Evolutionary conservation across 2,797 vertebrate genomes (phyloP).

Genomic region (Zonotrichia albicollis): DNA sequence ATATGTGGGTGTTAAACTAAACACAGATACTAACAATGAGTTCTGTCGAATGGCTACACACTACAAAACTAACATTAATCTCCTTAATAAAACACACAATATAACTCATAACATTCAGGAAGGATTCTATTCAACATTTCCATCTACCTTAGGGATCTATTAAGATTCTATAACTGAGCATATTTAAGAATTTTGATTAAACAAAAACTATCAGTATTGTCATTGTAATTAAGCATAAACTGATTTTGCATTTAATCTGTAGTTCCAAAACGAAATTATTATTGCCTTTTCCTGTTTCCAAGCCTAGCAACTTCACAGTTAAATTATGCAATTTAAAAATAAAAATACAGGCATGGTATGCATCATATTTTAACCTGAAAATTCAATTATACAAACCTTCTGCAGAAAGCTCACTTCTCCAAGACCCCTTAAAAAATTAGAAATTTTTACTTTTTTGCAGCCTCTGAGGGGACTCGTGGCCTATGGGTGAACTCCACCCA

Average conservation of each 20-base stretch:
- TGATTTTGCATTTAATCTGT: not conserved
- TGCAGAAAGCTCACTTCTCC: not conserved
- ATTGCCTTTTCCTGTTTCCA: not conserved
- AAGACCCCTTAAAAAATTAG: not conserved
- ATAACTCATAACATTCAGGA: not conserved
- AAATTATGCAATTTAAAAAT: not conserved
- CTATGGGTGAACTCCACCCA: accelerated
- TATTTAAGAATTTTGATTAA: not conserved
- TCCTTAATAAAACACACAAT: not conserved
- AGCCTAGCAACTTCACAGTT: not conserved
- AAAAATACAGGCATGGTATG: not conserved
- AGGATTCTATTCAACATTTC: not conserved
- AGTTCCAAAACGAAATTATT: not conserved
- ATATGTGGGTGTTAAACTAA: not conserved
- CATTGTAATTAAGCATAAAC: not conserved
- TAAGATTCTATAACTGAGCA: not conserved
- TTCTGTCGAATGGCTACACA: not conserved
- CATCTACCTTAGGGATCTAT: not conserved
- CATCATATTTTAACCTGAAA: not conserved
- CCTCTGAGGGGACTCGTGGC: not conserved
- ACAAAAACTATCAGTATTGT: not conserved
- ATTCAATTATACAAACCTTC: not conserved
- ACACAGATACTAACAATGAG: not conserved
- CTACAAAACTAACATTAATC: not conserved
- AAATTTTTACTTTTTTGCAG: not conserved